Evolutionary conservation across 2,888 invertebrate species (phyloP).

Genomic region (Drosophila flavopinicola): DNA sequence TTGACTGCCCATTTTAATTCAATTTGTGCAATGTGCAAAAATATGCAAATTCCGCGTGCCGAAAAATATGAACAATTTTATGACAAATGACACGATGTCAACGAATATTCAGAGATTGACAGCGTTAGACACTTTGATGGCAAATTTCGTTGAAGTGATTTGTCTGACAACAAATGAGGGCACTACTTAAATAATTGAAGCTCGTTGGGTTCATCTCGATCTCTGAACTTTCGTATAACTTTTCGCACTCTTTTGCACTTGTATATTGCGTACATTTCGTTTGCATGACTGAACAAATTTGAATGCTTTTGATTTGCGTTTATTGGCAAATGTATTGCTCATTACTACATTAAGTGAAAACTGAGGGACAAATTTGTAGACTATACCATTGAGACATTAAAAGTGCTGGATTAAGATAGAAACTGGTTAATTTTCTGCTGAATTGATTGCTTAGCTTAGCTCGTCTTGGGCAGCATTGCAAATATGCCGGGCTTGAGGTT

Average conservation of each 20-base stretch:
- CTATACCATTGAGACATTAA: slow-evolving; percentile 65
- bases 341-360: slow-evolving; percentile 24
- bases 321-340: slow-evolving; percentile 59
- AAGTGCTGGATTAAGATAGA: slow-evolving; percentile 12
- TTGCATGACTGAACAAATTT: too few relatives aligned
- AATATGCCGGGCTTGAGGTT: slow-evolving; percentile 75
- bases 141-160: slow-evolving; percentile 16
- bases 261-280: too few relatives aligned
- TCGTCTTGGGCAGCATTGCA: slow-evolving; percentile 69
- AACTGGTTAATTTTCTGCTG: not conserved
- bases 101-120: slow-evolving; percentile 37
- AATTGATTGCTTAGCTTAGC: slow-evolving; percentile 22
- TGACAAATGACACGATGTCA: slow-evolving; percentile 61
- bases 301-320: slow-evolving; percentile 21
- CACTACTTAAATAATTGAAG: not conserved
- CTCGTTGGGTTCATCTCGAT: not conserved
- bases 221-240: too few relatives aligned
- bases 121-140: slow-evolving; percentile 32
- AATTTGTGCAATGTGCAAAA: slow-evolving; percentile 61
- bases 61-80: slow-evolving; percentile 53
- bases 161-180: not conserved
- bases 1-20: slow-evolving; percentile 62
- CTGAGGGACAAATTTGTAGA: slow-evolving; percentile 32
- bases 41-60: slow-evolving; percentile 45
- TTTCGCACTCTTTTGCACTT: not conserved